Evolutionary conservation across 2,113 vertebrate genomes (phyloP).

Genomic region (Phalacrocorax aristotelis): DNA sequence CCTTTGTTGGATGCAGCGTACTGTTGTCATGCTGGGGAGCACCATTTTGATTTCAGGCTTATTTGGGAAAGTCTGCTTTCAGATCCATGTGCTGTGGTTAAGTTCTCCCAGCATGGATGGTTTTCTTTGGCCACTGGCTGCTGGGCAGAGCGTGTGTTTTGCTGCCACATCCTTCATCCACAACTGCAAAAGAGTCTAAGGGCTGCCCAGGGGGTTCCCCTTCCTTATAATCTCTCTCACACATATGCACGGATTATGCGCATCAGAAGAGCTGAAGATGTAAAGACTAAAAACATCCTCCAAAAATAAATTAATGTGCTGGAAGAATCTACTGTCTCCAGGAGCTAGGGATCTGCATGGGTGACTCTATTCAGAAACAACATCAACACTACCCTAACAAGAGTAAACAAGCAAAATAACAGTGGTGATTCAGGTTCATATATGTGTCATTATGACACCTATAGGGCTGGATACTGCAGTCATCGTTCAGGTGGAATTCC

Average conservation of each 20-base stretch:
- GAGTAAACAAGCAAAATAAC: background rate
- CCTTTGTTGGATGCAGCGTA: background rate
- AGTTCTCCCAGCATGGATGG: background rate
- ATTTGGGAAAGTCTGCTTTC: background rate
- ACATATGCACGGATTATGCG: background rate
- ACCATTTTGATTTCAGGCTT: background rate
- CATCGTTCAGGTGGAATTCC: background rate
- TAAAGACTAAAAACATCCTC: background rate
- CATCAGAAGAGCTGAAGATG: background rate
- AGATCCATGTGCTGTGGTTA: background rate
- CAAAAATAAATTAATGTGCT: slow-evolving; percentile 11
- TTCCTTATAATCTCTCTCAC: slow-evolving; percentile 17
- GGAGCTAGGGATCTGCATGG: background rate
- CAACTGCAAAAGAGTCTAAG: background rate
- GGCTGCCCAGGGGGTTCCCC: slow-evolving; percentile 9
- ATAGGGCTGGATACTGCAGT: background rate
- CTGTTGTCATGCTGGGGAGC: background rate
- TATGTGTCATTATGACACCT: background rate
- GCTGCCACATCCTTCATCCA: slow-evolving; percentile 39
- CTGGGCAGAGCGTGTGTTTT: background rate
- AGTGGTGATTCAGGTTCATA: too few species aligned
- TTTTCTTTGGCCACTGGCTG: background rate
- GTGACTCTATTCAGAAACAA: background rate
- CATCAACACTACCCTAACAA: background rate
- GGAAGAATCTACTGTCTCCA: background rate